A percentile compares a stretch with the other conserved stretches of the same genome.
These are phyloP conservation scores for Chlorodrepanis virens DNA, from an alignment of 2,113 vertebrate species.

Conservation along the genomic window DNA sequence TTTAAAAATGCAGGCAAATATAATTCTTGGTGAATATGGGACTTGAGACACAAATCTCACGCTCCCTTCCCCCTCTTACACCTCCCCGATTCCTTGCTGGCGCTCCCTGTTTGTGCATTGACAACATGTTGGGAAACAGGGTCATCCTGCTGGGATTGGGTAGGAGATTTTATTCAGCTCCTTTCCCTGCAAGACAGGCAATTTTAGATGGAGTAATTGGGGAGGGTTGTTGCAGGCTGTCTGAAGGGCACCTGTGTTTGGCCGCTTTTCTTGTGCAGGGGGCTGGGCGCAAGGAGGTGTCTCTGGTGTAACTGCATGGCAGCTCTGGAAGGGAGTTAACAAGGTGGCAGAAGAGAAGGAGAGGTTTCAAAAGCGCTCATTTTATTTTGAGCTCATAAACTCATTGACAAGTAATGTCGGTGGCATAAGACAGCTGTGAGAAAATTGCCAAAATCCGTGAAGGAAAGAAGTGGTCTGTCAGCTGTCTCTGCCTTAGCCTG, in stretches of 20 bases:
- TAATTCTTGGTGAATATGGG: background rate
- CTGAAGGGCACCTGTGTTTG: constrained; percentile 21
- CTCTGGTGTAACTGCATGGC: constrained; percentile 28
- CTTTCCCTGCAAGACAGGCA: background rate
- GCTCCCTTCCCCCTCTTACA: background rate
- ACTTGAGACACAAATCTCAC: background rate
- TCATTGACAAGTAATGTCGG: rapidly evolving
- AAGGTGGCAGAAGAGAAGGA: background rate
- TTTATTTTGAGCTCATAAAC: constrained; percentile 44
- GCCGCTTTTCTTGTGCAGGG: background rate
- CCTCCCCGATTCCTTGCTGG: background rate
- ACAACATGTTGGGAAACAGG: background rate
- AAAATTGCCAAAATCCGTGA: constrained; percentile 46
- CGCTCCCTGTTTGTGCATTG: background rate
- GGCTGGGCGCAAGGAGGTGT: constrained; percentile 17
- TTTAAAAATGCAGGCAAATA: constrained; percentile 6
- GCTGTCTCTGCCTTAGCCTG: constrained; percentile 53
- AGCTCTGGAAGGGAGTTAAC: constrained; percentile 29
- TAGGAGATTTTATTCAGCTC: background rate
- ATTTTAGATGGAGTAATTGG: constrained; percentile 22
- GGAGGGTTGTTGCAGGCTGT: background rate
- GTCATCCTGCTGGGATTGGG: background rate
- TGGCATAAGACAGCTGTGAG: constrained; percentile 25
- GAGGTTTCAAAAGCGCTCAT: background rate
- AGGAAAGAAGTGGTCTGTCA: constrained; percentile 49